Base-by-base conservation (phyloP, 2,888 invertebrate genomes). In the Drosophila heteroneura region DNA sequence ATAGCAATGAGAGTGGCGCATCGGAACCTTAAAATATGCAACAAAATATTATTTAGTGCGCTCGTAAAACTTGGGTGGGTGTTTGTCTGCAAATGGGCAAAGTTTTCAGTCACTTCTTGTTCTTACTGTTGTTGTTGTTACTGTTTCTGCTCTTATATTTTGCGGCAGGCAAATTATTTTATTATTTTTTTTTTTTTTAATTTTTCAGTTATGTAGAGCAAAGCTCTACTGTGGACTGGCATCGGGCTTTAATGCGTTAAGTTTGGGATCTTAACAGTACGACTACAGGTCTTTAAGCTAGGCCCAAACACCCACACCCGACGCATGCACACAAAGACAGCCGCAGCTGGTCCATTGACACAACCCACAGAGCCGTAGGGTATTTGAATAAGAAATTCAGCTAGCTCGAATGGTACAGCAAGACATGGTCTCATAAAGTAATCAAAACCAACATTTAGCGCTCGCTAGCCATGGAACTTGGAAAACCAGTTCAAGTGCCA, bases 31-130 rank as follows among this genome's bases (percentile, higher is more conserved):
- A 76, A 85, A 79, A 83, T 85, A 83, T 85, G 85, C 88, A 82
- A 74, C 70, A 76, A 80, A 81, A 88, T 85, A 83, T 88, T 85
- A 83, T 85, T 85, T 85, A 85, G 80, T 74, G 63, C 60, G 70
- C 74, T 82, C 88, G 75, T 85, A 78, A 88, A 88, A 76, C 65
- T 76, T 75, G 69, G 71, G 9, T 53, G 69, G 70, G 74, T 77
- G 80, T 75, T 80, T 82, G 70, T 26, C 70, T 74, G 80, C 52
- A 57, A 77, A 84, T 82, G 69, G 82, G 58, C 56, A 82, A 86
- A 82, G 71, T 86, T 85, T 76, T 60, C 32, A 35, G 63, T 37
- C 39, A 65, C 80, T 68, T 79, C 39, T 52, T 61, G 54, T 72
- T 30, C 51, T 30, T 51, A 33, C 33, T 76, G 57, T 76, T 73